Conservation (phyloP, 2,113 vertebrate genomes). For the Rousettus leschenaultii region DNA sequence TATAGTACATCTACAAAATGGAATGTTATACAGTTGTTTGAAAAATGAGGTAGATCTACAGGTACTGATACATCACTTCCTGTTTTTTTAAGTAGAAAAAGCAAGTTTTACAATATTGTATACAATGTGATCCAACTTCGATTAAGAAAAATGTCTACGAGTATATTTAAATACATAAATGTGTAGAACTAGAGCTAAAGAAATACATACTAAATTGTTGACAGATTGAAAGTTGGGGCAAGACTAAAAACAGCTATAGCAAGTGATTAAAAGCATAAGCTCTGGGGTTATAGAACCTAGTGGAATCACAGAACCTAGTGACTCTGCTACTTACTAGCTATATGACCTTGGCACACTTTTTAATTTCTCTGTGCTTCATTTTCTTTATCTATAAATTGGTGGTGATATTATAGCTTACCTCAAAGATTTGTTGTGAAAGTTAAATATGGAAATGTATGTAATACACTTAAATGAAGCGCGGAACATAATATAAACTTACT, state of each 20-base stretch:
- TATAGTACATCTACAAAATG: background rate
- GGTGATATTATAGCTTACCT: background rate
- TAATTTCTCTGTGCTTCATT: background rate
- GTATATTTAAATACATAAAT: background rate
- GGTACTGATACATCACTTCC: background rate
- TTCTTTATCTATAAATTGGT: background rate
- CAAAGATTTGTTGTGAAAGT: background rate
- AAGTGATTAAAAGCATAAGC: background rate
- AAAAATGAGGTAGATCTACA: background rate
- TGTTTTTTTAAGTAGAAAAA: conserved; percentile 24
- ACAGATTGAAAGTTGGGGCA: background rate
- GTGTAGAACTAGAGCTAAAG: background rate
- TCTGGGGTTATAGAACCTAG: background rate
- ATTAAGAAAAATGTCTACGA: background rate
- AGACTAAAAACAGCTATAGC: background rate
- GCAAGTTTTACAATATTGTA: background rate
- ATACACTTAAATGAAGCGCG: background rate
- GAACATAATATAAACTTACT: background rate
- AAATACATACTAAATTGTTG: background rate
- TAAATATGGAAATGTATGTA: background rate
- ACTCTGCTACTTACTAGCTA: background rate
- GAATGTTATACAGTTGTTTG: background rate
- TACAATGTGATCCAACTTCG: background rate
- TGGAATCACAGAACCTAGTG: background rate
- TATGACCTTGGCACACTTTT: background rate